These are phyloP conservation scores for Petrocephalus microphthalmus DNA, from an alignment of 2,113 vertebrate species.

Conservation along the genomic window DNA sequence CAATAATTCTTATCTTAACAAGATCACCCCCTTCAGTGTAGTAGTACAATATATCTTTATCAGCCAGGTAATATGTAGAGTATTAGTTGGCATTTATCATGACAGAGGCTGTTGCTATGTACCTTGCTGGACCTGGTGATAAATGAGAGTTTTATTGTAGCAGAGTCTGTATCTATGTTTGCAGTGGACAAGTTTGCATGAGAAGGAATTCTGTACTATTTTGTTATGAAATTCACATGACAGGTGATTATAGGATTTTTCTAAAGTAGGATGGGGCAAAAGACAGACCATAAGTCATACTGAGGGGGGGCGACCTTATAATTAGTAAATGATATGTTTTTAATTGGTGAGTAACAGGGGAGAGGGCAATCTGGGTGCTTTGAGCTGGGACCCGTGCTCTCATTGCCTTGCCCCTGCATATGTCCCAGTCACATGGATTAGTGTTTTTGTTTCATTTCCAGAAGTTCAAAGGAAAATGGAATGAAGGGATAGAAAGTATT, in stretches of 20 bases:
- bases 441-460: background rate
- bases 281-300: background rate
- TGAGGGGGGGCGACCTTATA: background rate
- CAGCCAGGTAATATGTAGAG: slow-evolving; percentile 3
- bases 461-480: background rate
- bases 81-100: slow-evolving; percentile 38
- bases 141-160: background rate
- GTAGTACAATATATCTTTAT: slow-evolving; percentile 9
- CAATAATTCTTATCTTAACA: slow-evolving; percentile 9
- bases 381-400: background rate
- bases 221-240: background rate
- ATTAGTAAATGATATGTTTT: background rate
- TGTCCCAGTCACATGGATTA: background rate
- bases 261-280: background rate
- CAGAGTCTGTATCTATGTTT: background rate
- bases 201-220: background rate
- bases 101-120: background rate
- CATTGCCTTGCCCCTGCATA: background rate
- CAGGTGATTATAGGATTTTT: background rate
- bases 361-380: background rate
- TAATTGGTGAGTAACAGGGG: background rate
- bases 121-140: background rate
- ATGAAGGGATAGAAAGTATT: background rate
- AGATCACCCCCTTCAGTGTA: background rate
- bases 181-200: background rate